These are phyloP conservation scores for Holothuria leucospilota DNA, from an alignment of 53 echinoderm and acorn worm species.

Conservation along the genomic window DNA sequence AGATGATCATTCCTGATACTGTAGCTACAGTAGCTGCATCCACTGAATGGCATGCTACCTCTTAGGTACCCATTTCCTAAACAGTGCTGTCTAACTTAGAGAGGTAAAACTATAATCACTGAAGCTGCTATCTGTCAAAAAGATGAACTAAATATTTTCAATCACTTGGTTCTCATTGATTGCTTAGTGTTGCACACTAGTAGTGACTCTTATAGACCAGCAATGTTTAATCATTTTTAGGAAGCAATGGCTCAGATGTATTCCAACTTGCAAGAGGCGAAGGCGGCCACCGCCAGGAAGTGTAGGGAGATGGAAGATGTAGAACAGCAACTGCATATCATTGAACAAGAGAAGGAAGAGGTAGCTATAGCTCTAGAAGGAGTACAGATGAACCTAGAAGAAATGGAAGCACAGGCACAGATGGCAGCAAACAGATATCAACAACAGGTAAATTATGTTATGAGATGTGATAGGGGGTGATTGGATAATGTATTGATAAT, in stretches of 20 bases:
- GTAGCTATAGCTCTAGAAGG: slow-evolving; percentile 37
- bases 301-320: slow-evolving; percentile 62
- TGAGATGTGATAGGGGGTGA: background rate
- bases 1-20: too few species aligned
- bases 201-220: too few species aligned
- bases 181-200: too few species aligned
- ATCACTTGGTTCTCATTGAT: too few species aligned
- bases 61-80: too few species aligned
- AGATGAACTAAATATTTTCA: too few species aligned
- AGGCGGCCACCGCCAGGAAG: slow-evolving; percentile 39
- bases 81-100: too few species aligned
- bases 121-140: too few species aligned
- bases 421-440: slow-evolving; percentile 60
- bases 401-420: slow-evolving; percentile 56
- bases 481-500: background rate
- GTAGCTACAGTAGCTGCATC: too few species aligned
- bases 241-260: slow-evolving; percentile 81
- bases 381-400: slow-evolving; percentile 64
- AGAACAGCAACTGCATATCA: slow-evolving; percentile 47
- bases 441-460: slow-evolving; percentile 63
- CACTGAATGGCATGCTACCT: too few species aligned
- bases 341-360: slow-evolving; percentile 64
- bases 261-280: slow-evolving; percentile 65
- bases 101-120: too few species aligned
- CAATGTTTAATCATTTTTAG: slow-evolving; percentile 28